These are phyloP conservation scores for Drosophila pallidifrons DNA, from an alignment of 1,140 invertebrate genomes.

Conservation along the genomic window DNA sequence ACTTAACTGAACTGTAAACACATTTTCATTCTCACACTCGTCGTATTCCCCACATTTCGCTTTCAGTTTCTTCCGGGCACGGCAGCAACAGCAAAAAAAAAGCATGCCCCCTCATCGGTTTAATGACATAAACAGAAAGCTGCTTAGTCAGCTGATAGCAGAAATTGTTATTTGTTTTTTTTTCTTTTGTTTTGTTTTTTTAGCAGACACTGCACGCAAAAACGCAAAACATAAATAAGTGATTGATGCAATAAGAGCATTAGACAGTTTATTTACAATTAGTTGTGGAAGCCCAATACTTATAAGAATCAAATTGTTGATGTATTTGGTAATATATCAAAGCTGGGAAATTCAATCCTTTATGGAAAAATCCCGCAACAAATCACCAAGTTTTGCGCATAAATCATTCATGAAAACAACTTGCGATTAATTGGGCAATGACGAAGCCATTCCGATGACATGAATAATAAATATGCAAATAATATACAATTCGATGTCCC, in stretches of 20 bases:
- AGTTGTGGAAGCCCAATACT: background rate
- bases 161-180: slow-evolving; percentile 32
- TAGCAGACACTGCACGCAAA: background rate
- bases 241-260: slow-evolving; percentile 31
- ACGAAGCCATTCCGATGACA: slow-evolving; percentile 2
- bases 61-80: slow-evolving; percentile 65
- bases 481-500: too few relatives aligned
- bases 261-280: background rate
- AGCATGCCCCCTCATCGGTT: slow-evolving; percentile 31
- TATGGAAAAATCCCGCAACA: background rate
- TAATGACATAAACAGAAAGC: slow-evolving; percentile 63
- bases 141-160: slow-evolving; percentile 32
- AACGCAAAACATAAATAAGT: slow-evolving; percentile 18
- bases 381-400: background rate
- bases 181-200: background rate
- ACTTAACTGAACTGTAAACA: slow-evolving; percentile 26
- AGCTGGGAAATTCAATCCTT: background rate
- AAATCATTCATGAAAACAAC: slow-evolving; percentile 9
- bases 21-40: background rate
- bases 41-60: slow-evolving; percentile 16
- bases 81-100: slow-evolving; percentile 1
- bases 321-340: background rate
- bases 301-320: background rate
- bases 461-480: slow-evolving; percentile 5
- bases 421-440: background rate